Conservation (phyloP, 37 sponge, comb jelly and placozoan genomes). For the Chondrilla cf. caribensis region DNA sequence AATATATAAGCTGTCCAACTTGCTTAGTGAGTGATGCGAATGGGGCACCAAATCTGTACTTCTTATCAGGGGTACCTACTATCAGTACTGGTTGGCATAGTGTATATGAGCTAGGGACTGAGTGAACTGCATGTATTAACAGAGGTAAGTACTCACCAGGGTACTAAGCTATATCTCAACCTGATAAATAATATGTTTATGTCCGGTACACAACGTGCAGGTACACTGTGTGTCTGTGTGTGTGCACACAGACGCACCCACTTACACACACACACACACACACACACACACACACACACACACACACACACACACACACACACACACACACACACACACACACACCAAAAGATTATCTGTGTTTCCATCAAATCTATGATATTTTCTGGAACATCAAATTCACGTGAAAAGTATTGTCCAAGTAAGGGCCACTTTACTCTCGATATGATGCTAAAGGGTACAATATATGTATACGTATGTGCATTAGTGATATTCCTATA, state of each 20-base stretch:
- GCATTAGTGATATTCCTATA: background rate
- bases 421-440: background rate
- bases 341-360: slow-evolving; percentile 82
- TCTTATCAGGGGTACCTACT: too few relatives aligned
- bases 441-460: background rate
- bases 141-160: too few relatives aligned
- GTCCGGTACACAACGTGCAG: too few relatives aligned
- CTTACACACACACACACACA: background rate
- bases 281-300: slow-evolving; percentile 4
- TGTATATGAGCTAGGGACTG: too few relatives aligned
- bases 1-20: too few relatives aligned
- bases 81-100: too few relatives aligned
- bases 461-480: background rate
- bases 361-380: slow-evolving; percentile 88
- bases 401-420: slow-evolving; percentile 37
- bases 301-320: background rate
- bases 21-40: too few relatives aligned
- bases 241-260: background rate
- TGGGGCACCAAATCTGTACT: too few relatives aligned
- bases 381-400: slow-evolving; percentile 85
- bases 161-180: too few relatives aligned
- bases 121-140: too few relatives aligned
- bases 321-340: background rate
- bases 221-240: too few relatives aligned
- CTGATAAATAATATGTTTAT: background rate